A percentile compares a stretch with the other conserved stretches of the same genome.
Conservation (phyloP, 2,797 vertebrate genomes). For the Premnoplex brunnescens region DNA sequence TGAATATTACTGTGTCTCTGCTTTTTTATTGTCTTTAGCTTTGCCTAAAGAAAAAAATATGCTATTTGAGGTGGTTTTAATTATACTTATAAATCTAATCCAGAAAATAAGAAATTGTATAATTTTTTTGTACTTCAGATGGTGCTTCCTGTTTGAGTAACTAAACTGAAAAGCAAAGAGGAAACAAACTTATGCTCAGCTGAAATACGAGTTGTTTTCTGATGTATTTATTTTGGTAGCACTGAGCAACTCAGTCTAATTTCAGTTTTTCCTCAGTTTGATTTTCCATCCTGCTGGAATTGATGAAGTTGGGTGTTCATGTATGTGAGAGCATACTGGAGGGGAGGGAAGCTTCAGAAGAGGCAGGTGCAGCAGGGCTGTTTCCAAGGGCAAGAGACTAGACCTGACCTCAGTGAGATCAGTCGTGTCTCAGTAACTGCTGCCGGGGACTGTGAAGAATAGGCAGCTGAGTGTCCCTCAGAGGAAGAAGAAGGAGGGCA, state of each 20-base stretch:
- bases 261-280: not conserved
- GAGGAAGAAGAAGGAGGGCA: not conserved
- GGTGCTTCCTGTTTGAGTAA: not conserved
- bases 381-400: not conserved
- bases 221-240: not conserved
- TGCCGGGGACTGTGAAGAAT: not conserved
- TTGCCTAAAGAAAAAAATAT: not conserved
- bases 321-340: not conserved
- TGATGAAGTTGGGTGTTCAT: not conserved
- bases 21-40: slow-evolving; percentile 31
- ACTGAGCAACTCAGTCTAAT: not conserved
- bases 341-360: not conserved
- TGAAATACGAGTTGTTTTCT: not conserved
- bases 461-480: not conserved
- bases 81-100: not conserved
- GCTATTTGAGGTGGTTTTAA: not conserved
- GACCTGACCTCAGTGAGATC: not conserved
- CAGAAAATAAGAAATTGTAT: not conserved
- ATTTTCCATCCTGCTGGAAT: not conserved
- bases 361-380: not conserved
- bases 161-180: not conserved
- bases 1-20: slow-evolving; percentile 54
- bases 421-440: not conserved
- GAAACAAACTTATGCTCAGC: not conserved
- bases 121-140: not conserved